Percentiles rank a stretch among this genome's conserved stretches.
Evolutionary conservation across 2,797 vertebrate genomes (phyloP).

Genomic region (Acipenser ruthenus): DNA sequence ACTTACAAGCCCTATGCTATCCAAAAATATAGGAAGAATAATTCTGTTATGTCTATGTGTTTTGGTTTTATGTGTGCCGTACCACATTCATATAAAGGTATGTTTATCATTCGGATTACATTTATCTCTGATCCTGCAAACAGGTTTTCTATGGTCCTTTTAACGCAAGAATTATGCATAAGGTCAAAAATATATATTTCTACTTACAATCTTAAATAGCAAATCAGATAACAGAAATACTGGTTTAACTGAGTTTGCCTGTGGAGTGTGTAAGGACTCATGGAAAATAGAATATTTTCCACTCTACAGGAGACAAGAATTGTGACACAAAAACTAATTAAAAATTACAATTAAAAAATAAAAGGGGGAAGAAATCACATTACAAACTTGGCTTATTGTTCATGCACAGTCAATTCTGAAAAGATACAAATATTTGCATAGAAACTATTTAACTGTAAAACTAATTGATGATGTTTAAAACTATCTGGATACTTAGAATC

Average conservation of each 20-base stretch:
- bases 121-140: no score
- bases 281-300: constrained; percentile 35
- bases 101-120: no score
- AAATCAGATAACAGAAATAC: neutral
- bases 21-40: no score
- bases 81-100: no score
- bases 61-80: no score
- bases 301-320: constrained; percentile 26
- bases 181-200: no score
- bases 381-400: constrained; percentile 45
- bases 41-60: no score
- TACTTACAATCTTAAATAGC: neutral
- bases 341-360: constrained; percentile 47
- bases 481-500: neutral
- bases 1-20: no score
- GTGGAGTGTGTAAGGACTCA: neutral
- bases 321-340: constrained; percentile 45
- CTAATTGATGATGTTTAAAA: neutral
- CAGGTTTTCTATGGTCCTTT: no score
- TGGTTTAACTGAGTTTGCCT: neutral
- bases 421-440: constrained; percentile 18
- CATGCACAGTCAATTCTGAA: constrained; percentile 33
- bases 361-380: constrained; percentile 33
- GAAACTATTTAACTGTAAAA: constrained; percentile 13
- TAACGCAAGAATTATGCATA: no score